These are phyloP conservation scores for Metridium senile DNA, from an alignment of 92 coral and sea anemone species.

Conservation along the genomic window DNA sequence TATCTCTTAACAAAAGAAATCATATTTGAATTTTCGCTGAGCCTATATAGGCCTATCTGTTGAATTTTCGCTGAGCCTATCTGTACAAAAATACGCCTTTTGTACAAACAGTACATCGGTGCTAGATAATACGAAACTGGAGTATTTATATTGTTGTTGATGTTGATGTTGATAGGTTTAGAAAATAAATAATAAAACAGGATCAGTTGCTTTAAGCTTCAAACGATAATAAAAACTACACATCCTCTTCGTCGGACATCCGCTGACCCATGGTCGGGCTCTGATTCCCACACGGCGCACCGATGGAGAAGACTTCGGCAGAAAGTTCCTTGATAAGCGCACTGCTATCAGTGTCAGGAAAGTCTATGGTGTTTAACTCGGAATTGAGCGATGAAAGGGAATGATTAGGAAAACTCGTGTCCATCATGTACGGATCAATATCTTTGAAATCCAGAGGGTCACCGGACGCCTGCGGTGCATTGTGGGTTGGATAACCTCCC, in stretches of 20 bases:
- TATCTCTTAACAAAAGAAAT: no score
- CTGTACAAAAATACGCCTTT: no score
- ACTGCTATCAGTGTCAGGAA: conserved; percentile 87
- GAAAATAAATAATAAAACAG: no score
- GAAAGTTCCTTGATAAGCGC: conserved; percentile 88
- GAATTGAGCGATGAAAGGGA: conserved; percentile 73
- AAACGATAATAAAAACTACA: no score
- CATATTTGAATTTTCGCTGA: no score
- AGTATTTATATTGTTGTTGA: no score
- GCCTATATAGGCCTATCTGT: no score
- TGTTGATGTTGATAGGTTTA: neutral
- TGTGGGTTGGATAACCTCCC: conserved; percentile 1
- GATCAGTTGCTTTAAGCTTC: no score
- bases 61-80: no score
- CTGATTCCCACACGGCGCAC: conserved; percentile 55
- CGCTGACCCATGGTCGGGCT: conserved; percentile 61
- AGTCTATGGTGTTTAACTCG: conserved; percentile 75
- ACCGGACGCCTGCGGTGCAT: conserved; percentile 14
- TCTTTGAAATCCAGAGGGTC: conserved; percentile 39
- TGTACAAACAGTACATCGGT: no score
- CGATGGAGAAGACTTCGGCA: conserved; percentile 87
- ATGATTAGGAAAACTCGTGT: conserved; percentile 56
- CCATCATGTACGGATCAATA: conserved; percentile 61
- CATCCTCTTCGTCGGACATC: conserved; percentile 73
- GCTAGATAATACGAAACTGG: no score